Percentiles rank a stretch among this genome's conserved stretches.
phyloP scores from a whole-genome alignment of 1,140 invertebrate species.

The Drosophila repleta region DNA sequence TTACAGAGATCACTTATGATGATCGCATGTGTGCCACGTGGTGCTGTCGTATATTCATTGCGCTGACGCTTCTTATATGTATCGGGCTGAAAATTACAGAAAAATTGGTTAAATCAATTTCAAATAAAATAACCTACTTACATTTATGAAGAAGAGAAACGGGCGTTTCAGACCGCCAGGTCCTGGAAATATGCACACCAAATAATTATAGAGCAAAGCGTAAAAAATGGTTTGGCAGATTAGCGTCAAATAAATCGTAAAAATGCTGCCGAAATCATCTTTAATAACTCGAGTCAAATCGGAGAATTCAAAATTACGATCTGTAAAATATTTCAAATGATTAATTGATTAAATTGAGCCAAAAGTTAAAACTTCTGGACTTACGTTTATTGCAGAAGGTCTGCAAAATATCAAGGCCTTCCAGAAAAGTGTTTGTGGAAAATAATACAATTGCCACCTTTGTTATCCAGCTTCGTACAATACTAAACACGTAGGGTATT shows the following conservation, averaged over 20 bases:
- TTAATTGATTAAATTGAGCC: too few species aligned
- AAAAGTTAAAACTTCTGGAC: not conserved
- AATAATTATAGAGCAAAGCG: slow-evolving; percentile 70
- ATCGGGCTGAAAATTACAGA: slow-evolving; percentile 35
- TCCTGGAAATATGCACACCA: slow-evolving; percentile 74
- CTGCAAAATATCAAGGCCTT: slow-evolving; percentile 69
- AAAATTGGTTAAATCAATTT: not conserved
- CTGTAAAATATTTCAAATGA: slow-evolving; percentile 43
- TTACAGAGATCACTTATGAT: slow-evolving; percentile 74
- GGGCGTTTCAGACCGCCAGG: slow-evolving; percentile 69
- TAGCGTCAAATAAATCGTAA: slow-evolving; percentile 60
- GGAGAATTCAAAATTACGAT: slow-evolving; percentile 46
- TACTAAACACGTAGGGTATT: slow-evolving; percentile 70
- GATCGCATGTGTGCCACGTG: slow-evolving; percentile 63
- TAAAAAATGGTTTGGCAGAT: slow-evolving; percentile 66
- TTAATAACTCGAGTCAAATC: slow-evolving; percentile 66
- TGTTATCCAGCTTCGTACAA: slow-evolving; percentile 57
- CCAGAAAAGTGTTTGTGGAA: slow-evolving; percentile 63
- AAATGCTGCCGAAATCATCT: slow-evolving; percentile 55
- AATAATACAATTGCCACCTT: slow-evolving; percentile 52
- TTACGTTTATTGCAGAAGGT: slow-evolving; percentile 78
- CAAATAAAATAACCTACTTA: slow-evolving; percentile 24
- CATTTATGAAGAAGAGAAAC: slow-evolving; percentile 70
- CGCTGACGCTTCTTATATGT: slow-evolving; percentile 68
- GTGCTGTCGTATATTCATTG: slow-evolving; percentile 67